Percentiles rank a stretch among this genome's conserved stretches.
phyloP scores from a whole-genome alignment of 2,888 invertebrate species.

The Stenichneumon culpator region DNA sequence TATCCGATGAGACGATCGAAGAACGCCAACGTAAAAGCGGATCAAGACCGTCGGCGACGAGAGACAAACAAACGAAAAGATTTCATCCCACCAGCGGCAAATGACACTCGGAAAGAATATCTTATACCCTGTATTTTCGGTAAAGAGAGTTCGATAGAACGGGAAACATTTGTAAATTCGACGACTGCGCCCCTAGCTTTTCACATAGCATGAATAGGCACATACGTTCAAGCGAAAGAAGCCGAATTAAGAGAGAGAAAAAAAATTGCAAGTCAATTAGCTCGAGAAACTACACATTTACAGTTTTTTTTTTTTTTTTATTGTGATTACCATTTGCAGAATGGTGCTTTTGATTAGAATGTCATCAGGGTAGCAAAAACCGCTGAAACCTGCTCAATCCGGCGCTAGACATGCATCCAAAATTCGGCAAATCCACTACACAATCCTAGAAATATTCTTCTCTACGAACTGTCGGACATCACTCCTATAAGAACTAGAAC shows the following conservation, averaged over 20 bases:
- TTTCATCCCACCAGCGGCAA: slow-evolving; percentile 1
- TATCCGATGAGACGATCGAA: slow-evolving; percentile 39
- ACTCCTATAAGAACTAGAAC: no score
- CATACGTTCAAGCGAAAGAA: background rate
- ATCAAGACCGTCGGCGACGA: slow-evolving; percentile 13
- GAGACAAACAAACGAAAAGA: slow-evolving; percentile 27
- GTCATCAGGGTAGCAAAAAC: no score
- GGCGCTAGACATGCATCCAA: no score
- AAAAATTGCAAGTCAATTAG: background rate
- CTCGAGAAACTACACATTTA: no score
- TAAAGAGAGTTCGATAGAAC: background rate
- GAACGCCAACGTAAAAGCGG: slow-evolving; percentile 26
- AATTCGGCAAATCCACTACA: no score
- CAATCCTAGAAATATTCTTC: no score
- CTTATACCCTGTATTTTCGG: slow-evolving; percentile 3
- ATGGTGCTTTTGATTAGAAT: no score
- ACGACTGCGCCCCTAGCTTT: background rate
- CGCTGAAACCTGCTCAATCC: no score
- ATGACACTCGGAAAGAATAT: slow-evolving; percentile 16
- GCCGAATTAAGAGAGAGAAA: background rate
- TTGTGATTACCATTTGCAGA: no score
- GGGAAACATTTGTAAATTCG: background rate
- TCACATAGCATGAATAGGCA: background rate
- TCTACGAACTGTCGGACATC: no score
- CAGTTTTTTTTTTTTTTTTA: no score